A percentile compares a stretch with the other conserved stretches of the same genome.
Evolutionary conservation across 2,797 vertebrate genomes (phyloP).

Genomic region (Gymnothorax javanicus): DNA sequence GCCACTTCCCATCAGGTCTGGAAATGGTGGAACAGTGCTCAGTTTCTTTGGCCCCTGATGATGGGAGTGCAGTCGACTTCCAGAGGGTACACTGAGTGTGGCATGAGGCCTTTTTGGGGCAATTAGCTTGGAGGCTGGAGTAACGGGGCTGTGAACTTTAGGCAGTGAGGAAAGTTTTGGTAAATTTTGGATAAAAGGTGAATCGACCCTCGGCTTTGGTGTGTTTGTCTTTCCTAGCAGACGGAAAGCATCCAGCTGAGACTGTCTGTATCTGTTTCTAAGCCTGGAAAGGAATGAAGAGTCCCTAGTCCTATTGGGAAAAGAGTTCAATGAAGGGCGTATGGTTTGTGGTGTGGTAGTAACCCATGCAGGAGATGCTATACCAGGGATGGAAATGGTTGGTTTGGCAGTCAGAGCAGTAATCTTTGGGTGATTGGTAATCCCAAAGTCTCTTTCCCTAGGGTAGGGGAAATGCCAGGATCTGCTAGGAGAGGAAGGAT

Average conservation of each 20-base stretch:
- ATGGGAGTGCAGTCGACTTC: conserved; percentile 58
- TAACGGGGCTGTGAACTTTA: conserved; percentile 45
- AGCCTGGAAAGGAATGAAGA: conserved; percentile 66
- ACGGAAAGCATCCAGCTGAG: conserved; percentile 64
- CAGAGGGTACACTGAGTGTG: conserved; percentile 46
- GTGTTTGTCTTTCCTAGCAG: conserved; percentile 66
- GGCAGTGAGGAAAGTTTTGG: conserved; percentile 46
- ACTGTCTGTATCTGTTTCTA: conserved; percentile 77
- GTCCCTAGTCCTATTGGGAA: conserved; percentile 57
- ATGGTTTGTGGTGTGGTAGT: not conserved
- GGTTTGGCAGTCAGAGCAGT: conserved; percentile 67
- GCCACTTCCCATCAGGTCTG: conserved; percentile 58
- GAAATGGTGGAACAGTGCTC: conserved; percentile 66
- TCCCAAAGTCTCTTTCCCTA: conserved; percentile 47
- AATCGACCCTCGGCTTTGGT: conserved; percentile 56
- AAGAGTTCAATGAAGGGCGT: conserved; percentile 1
- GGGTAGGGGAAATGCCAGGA: conserved; percentile 58
- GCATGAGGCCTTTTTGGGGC: conserved; percentile 47
- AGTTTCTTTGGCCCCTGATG: conserved; percentile 50
- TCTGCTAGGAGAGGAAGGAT: conserved; percentile 51
- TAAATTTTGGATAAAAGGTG: conserved; percentile 41
- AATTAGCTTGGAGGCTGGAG: conserved; percentile 43
- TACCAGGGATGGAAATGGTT: conserved; percentile 47
- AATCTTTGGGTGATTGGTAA: conserved; percentile 74
- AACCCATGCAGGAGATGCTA: conserved; percentile 12